These are phyloP conservation scores for Pachyrhynchus sulphureomaculatus DNA, from an alignment of 1,140 invertebrate genomes.

Conservation along the genomic window DNA sequence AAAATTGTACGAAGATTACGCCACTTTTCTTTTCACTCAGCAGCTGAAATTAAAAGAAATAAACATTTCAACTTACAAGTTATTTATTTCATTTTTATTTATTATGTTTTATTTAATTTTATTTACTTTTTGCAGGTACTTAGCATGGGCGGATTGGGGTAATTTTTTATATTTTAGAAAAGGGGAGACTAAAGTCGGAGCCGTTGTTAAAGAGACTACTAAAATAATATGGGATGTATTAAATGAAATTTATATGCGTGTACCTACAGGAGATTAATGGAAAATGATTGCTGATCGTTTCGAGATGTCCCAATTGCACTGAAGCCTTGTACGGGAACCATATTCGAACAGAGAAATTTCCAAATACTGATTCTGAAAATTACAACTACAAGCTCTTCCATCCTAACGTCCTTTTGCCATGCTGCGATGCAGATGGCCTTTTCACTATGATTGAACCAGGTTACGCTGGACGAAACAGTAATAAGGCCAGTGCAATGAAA, in stretches of 20 bases:
- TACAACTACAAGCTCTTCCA: constrained; percentile 27
- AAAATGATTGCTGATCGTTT: constrained; percentile 18
- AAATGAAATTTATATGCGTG: constrained; percentile 14
- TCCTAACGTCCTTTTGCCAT: constrained; percentile 12
- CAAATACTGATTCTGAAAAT: constrained; percentile 20
- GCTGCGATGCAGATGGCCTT: constrained; percentile 22
- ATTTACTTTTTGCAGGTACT: constrained; percentile 3
- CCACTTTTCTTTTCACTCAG: constrained; percentile 20
- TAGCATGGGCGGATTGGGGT: background rate
- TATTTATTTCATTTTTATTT: too few relatives aligned
- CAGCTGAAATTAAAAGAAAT: constrained; percentile 15
- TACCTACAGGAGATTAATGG: background rate
- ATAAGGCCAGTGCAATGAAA: constrained; percentile 23
- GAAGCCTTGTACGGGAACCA: constrained; percentile 6
- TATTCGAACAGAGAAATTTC: constrained; percentile 12
- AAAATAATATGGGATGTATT: constrained; percentile 17
- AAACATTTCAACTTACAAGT: too few relatives aligned
- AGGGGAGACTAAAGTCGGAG: constrained; percentile 10
- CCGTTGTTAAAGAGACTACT: constrained; percentile 11
- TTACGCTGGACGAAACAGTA: constrained; percentile 24
- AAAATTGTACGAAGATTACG: constrained; percentile 24
- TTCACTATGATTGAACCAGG: constrained; percentile 20
- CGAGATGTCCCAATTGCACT: background rate
- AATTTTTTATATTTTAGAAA: constrained; percentile 14
- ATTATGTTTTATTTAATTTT: too few relatives aligned